Percentiles rank a stretch among this genome's conserved stretches.
Conservation (phyloP, 1,140 invertebrate species). For the Cryptotermes secundus region DNA sequence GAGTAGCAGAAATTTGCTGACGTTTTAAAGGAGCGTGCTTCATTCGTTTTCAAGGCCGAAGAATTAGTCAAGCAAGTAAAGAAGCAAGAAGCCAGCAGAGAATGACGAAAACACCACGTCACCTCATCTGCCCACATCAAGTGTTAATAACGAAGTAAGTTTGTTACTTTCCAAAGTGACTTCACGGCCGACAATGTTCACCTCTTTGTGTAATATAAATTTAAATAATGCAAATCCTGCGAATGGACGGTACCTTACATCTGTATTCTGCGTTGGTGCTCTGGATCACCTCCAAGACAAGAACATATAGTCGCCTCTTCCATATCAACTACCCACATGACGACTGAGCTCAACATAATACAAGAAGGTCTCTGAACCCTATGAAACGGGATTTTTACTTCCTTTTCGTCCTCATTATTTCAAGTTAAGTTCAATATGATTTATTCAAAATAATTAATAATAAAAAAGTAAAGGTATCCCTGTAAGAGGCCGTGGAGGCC, state of each 20-base stretch:
- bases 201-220: neutral
- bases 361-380: neutral
- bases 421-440: too few species aligned
- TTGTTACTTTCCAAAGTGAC: too few species aligned
- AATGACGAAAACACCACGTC: neutral
- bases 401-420: neutral
- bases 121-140: neutral
- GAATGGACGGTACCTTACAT: neutral
- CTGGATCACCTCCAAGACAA: neutral
- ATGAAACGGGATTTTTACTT: neutral
- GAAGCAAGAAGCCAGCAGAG: too few species aligned
- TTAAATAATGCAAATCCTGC: neutral
- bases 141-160: too few species aligned
- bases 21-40: too few species aligned
- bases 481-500: too few species aligned
- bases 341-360: neutral
- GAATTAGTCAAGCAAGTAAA: too few species aligned
- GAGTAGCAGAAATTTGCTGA: too few species aligned
- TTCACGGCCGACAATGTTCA: neutral
- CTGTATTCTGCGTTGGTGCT: neutral
- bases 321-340: conserved; percentile 9
- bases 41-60: too few species aligned
- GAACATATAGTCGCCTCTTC: neutral
- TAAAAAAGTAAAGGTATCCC: too few species aligned
- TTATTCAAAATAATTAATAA: too few species aligned